Evolutionary conservation across 1,140 invertebrate genomes (phyloP).

Genomic region (Drosophila ohnishii): DNA sequence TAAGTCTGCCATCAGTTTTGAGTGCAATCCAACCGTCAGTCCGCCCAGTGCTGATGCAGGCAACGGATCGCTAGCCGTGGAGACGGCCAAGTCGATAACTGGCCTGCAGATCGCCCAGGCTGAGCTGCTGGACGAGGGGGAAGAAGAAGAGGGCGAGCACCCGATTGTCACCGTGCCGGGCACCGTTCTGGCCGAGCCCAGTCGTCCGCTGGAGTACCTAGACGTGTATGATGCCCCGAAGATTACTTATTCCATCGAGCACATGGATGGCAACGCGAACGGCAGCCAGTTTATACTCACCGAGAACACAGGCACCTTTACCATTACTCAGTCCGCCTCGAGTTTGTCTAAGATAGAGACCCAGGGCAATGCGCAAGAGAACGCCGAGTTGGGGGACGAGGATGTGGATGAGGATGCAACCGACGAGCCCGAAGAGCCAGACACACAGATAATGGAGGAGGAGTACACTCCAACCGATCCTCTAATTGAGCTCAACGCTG

Average conservation of each 20-base stretch:
- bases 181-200: slow-evolving; percentile 35
- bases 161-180: slow-evolving; percentile 11
- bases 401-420: slow-evolving; percentile 36
- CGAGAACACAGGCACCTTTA: slow-evolving; percentile 74
- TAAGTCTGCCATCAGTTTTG: slow-evolving; percentile 79
- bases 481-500: slow-evolving; percentile 44
- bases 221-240: slow-evolving; percentile 77
- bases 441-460: slow-evolving; percentile 69
- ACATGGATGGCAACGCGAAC: slow-evolving; percentile 62
- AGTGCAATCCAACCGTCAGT: slow-evolving; percentile 63
- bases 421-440: slow-evolving; percentile 64
- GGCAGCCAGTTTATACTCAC: slow-evolving; percentile 77
- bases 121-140: slow-evolving; percentile 66
- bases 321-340: slow-evolving; percentile 62
- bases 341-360: slow-evolving; percentile 45
- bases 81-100: slow-evolving; percentile 60
- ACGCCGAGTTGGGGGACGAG: slow-evolving; percentile 41
- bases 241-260: slow-evolving; percentile 79
- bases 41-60: slow-evolving; percentile 17
- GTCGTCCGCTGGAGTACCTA: slow-evolving; percentile 67
- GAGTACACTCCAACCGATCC: slow-evolving; percentile 61
- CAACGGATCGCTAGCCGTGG: slow-evolving; percentile 41
- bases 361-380: not conserved
- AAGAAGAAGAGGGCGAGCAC: slow-evolving; percentile 32
- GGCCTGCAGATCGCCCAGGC: slow-evolving; percentile 67